Evolutionary conservation across 1,140 invertebrate genomes (phyloP).

Genomic region (Phthorimaea operculella): DNA sequence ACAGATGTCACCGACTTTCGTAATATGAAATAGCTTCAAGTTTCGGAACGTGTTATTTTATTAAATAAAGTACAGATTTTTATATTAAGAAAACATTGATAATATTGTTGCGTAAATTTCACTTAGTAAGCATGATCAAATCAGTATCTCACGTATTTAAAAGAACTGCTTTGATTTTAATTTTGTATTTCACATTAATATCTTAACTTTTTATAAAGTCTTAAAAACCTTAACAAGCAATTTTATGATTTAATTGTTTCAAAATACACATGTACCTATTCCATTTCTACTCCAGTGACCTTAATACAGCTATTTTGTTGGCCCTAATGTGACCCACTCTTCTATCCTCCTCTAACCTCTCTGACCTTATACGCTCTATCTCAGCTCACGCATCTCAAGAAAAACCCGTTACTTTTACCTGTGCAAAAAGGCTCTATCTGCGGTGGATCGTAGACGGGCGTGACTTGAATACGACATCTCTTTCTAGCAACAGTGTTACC

Average conservation of each 20-base stretch:
- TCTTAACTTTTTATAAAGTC: too few relatives aligned
- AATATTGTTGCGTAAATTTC: too few relatives aligned
- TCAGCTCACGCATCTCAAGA: constrained; percentile 60
- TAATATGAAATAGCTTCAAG: too few relatives aligned
- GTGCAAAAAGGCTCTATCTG: constrained; percentile 65
- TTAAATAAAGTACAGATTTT: too few relatives aligned
- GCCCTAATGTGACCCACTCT: constrained; percentile 45
- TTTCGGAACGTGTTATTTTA: too few relatives aligned
- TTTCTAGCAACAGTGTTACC: constrained; percentile 16
- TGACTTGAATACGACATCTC: constrained; percentile 19
- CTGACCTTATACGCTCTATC: constrained; percentile 28
- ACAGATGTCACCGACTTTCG: too few relatives aligned
- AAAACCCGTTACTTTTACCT: constrained; percentile 65
- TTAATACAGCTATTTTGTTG: constrained; percentile 37
- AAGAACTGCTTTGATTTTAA: too few relatives aligned
- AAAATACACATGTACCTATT: not conserved
- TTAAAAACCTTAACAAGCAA: too few relatives aligned
- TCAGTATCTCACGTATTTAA: too few relatives aligned
- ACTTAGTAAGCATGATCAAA: too few relatives aligned
- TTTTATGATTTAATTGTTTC: not conserved
- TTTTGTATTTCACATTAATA: too few relatives aligned
- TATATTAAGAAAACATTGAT: too few relatives aligned
- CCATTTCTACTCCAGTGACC: constrained; percentile 36
- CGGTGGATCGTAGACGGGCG: constrained; percentile 19
- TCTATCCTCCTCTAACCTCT: constrained; percentile 34